Conservation (phyloP, 1,140 invertebrate genomes). For the Aleiodes sp. region DNA sequence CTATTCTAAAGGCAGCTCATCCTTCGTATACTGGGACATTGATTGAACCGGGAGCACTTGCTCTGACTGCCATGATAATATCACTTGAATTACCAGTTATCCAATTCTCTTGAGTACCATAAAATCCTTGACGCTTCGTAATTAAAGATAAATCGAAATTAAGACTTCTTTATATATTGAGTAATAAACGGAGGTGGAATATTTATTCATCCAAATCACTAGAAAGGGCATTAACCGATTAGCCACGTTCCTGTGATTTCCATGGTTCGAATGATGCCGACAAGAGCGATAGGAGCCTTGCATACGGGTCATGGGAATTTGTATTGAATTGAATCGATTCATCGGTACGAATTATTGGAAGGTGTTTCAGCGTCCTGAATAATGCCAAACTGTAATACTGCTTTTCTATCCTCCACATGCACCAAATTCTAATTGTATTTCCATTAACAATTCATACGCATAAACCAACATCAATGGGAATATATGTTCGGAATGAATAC, state of each 20-base stretch:
- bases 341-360: conserved; percentile 26
- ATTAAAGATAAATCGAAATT: conserved; percentile 54
- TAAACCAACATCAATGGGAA: neutral
- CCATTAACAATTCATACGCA: neutral
- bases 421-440: neutral
- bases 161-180: too few relatives aligned
- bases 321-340: conserved; percentile 35
- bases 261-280: conserved; percentile 17
- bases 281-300: neutral
- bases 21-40: conserved; percentile 53
- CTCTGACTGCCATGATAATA: conserved; percentile 57
- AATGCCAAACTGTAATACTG: neutral
- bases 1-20: conserved; percentile 32
- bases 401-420: neutral
- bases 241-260: conserved; percentile 27
- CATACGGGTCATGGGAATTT: conserved; percentile 29
- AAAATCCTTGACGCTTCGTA: conserved; percentile 47
- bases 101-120: neutral
- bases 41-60: conserved; percentile 59
- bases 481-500: too few relatives aligned
- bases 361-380: conserved; percentile 3
- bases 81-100: conserved; percentile 53
- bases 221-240: conserved; percentile 31
- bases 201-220: neutral
- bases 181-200: neutral